Conservation (phyloP, 2,113 vertebrate genomes). For the Percopsis transmontana region DNA sequence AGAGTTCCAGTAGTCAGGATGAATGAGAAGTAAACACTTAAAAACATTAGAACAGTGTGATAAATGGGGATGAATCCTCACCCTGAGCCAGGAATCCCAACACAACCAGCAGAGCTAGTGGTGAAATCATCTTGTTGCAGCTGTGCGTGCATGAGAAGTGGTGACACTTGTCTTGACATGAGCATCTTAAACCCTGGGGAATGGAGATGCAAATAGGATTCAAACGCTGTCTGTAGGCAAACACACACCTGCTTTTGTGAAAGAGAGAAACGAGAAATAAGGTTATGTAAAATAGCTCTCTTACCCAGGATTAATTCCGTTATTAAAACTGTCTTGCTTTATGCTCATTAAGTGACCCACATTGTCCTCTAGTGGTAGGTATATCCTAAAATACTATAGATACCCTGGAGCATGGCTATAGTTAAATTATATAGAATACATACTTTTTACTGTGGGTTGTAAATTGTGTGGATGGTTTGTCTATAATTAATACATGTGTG, state of each 20-base stretch:
- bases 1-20: no score
- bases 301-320: neutral
- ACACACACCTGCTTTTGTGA: conserved; percentile 32
- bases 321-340: neutral
- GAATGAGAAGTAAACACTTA: neutral
- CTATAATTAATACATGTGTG: neutral
- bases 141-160: conserved; percentile 2
- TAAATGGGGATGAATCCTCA: no score
- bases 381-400: neutral
- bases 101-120: conserved; percentile 17
- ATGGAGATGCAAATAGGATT: conserved; percentile 29
- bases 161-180: neutral
- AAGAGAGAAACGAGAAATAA: conserved; percentile 21
- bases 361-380: conserved; percentile 40
- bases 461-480: no score
- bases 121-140: conserved; percentile 36
- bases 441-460: neutral
- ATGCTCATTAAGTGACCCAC: neutral
- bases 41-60: neutral
- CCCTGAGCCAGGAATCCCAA: conserved; percentile 29
- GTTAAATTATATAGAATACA: neutral
- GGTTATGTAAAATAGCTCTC: neutral
- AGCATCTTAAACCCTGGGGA: conserved; percentile 23
- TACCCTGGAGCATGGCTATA: neutral
- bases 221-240: conserved; percentile 14